Base-by-base conservation (phyloP, 2,888 invertebrate species). In the Liodrosophila aerea region DNA sequence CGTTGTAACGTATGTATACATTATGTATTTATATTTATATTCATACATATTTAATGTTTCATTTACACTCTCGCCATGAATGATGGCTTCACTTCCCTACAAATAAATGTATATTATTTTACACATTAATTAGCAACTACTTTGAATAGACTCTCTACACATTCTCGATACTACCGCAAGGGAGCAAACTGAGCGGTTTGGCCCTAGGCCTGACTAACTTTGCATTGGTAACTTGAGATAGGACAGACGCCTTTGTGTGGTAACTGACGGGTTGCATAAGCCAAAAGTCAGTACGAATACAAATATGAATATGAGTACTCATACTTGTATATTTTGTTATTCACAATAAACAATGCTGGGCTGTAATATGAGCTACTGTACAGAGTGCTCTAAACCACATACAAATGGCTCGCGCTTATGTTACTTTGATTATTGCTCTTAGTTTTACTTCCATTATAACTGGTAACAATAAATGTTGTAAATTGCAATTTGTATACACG, bases 191-290 rank as follows among this genome's bases (percentile, higher is more conserved):
- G 15, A 45, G 67, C 13, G 62, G n/a, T n/a, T n/a, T 43, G 46
- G 67, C 53, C 57, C n/a, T n/a, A n/a, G n/a, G n/a, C n/a, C n/a
- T n/a, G n/a, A n/a, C n/a, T n/a, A n/a, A n/a, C n/a, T n/a, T n/a
- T n/a, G 63, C 59, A 59, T 53, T 53, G 58, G 69, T 57, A 69
- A 69, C 50, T 36, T 33, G 69, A 69, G 69, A 41, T 44, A 46
- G 31, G 29, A 53, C 64, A 50, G 56, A 56, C 15, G 22, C 22
- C 5, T 40, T 69, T 60, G 56, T 41, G 69, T 15, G 50, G 50
- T 64, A 68, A 52, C 41, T 50, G 51, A 30, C 57, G 36, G 47
- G 58, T 68, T 68, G 68, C 68, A 68, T 68, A 68, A 67, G 54
- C 49, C 64, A 22, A 58, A 49, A 43, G 57, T 46, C 62, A 39